Percentiles rank a stretch among this genome's conserved stretches.
These are phyloP conservation scores for Cosmia trapezina DNA, from an alignment of 2,888 invertebrate genomes.

Conservation along the genomic window DNA sequence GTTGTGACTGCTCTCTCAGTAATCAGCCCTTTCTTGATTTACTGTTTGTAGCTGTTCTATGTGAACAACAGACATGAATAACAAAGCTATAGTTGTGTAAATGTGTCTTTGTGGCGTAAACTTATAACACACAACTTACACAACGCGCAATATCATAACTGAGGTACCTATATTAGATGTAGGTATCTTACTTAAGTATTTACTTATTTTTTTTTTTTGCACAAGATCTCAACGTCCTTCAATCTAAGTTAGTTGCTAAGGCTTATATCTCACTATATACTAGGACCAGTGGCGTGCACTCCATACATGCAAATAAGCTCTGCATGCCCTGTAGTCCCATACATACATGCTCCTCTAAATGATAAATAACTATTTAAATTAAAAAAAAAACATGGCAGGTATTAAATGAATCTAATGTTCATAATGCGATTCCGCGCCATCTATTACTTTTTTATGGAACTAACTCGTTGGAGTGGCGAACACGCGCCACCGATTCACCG, in stretches of 20 bases:
- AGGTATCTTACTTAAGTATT: background rate
- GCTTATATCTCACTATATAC: too few species aligned
- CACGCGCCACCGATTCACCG: too few species aligned
- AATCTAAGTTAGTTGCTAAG: background rate
- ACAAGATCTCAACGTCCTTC: background rate
- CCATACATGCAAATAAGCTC: too few species aligned
- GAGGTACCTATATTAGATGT: background rate
- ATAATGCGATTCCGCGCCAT: too few species aligned
- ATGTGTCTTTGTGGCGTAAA: constrained; percentile 39
- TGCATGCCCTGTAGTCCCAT: too few species aligned
- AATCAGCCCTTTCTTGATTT: constrained; percentile 54
- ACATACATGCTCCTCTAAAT: too few species aligned
- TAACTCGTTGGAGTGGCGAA: too few species aligned
- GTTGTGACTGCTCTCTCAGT: constrained; percentile 45
- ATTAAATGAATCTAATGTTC: too few species aligned
- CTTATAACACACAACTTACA: constrained; percentile 27
- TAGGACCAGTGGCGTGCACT: too few species aligned
- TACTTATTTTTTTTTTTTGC: constrained; percentile 3
- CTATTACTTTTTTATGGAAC: too few species aligned
- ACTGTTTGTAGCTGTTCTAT: constrained; percentile 26
- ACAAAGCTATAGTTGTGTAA: constrained; percentile 29
- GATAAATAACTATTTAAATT: too few species aligned
- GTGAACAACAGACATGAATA: constrained; percentile 43
- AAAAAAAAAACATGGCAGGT: too few species aligned
- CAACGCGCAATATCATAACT: constrained; percentile 22